Base-by-base conservation (phyloP, 2,797 vertebrate species). In the Rallus crepitans region DNA sequence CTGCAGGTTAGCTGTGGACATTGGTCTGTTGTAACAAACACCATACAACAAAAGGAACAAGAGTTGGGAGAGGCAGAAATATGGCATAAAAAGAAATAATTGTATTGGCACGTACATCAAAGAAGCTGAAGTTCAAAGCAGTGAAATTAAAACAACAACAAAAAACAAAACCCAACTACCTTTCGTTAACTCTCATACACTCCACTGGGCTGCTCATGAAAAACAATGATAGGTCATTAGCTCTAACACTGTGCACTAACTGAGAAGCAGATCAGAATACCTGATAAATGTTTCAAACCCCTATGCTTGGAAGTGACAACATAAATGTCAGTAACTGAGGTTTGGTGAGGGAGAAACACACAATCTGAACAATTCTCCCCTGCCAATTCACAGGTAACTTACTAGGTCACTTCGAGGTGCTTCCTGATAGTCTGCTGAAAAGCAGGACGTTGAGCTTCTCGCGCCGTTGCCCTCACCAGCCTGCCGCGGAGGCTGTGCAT, bases 341-440 rank as follows among this genome's bases (percentile, higher is more conserved):
- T 53, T 14, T 78, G 27, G 40, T 33, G 16, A 33, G 27, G 18
- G 12, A 90, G 27, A 76, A 82, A 39, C 12, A 23, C 0, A 3
- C 17, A 25, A 8, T 3, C 4, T 33, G 65, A 71, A 6, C 53
- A 60, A 12, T 6, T 9, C 5, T 35, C 9, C 12, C 9, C 0
- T 6, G 39, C 6, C 48, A 24, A 0, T 15, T 30, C 6, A 42
- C 16, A 50, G 52, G 60, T 18, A 40, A 98, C 99, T 97, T 93
- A 99, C 99, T 84, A 99, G 97, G 93, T 99, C 99, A 15, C 98
- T 98, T 93, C 98, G 99, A 25, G 98, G 97, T 83, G 98, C 94
- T 40, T 99, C 99, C 91, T 99, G 98, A 95, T 98, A 99, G 64
- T 99, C 99, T 1, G 98, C 97, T 3, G 98, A 98, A 84, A 98